phyloP scores from a whole-genome alignment of 2,797 vertebrate genomes.

The Lophius americanus region DNA sequence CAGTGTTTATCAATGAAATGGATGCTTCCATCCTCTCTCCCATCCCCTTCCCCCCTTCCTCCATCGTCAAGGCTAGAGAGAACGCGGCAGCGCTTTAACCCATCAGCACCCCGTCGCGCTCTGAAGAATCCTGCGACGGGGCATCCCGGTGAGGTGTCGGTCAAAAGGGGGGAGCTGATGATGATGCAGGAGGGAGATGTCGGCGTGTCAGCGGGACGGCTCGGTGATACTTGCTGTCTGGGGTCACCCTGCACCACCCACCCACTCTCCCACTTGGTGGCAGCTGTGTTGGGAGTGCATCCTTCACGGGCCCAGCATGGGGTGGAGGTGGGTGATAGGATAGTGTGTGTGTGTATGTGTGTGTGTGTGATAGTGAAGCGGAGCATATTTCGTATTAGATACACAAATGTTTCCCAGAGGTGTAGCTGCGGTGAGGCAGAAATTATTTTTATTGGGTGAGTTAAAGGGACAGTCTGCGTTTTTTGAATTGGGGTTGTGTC shows the following conservation, averaged over 20 bases:
- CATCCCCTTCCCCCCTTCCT: constrained; percentile 1
- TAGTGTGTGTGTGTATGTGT: constrained; percentile 22
- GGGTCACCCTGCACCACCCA: constrained; percentile 46
- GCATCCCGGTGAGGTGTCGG: constrained; percentile 49
- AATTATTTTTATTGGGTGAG: not conserved
- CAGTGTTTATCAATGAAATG: constrained; percentile 62
- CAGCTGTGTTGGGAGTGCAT: constrained; percentile 63
- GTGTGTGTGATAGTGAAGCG: constrained; percentile 25
- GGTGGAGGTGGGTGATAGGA: constrained; percentile 36
- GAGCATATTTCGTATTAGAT: constrained; percentile 36
- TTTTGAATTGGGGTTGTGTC: too few relatives aligned
- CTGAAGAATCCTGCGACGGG: constrained; percentile 29
- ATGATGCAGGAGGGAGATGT: constrained; percentile 24
- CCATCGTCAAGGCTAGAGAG: constrained; percentile 29
- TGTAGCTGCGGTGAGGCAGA: constrained; percentile 19
- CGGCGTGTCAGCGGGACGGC: constrained; percentile 33
- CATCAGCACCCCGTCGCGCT: constrained; percentile 43
- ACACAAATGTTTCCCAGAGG: constrained; percentile 30
- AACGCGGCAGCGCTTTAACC: not conserved
- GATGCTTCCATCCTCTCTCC: constrained; percentile 10
- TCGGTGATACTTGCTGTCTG: constrained; percentile 35
- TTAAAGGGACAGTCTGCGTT: not conserved
- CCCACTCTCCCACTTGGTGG: constrained; percentile 40
- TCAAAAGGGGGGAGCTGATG: constrained; percentile 51
- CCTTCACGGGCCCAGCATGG: constrained; percentile 52